Percentiles rank a stretch among this genome's conserved stretches.
Evolutionary conservation across 2,888 invertebrate species (phyloP).

Genomic region (Nomada hirtipes): DNA sequence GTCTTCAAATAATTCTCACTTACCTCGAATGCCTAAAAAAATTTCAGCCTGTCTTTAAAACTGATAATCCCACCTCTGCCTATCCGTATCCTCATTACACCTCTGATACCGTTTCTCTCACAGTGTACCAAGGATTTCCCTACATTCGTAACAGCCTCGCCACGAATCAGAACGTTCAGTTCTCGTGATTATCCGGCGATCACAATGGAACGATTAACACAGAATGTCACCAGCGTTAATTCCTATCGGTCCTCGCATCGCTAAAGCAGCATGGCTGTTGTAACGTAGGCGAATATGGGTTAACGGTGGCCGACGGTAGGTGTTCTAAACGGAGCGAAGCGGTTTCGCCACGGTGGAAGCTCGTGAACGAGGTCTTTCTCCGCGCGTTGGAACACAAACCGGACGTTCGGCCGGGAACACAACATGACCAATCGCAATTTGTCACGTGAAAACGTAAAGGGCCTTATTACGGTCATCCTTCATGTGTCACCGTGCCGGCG

Average conservation of each 20-base stretch:
- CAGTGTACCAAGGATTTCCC: constrained; percentile 18
- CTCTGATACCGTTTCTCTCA: background rate
- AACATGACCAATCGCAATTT: constrained; percentile 69
- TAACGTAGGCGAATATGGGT: constrained; percentile 56
- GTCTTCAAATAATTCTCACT: too few relatives aligned
- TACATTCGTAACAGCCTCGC: constrained; percentile 26
- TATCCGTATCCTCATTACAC: too few relatives aligned
- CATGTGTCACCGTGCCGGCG: constrained; percentile 64
- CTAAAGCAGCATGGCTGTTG: constrained; percentile 12
- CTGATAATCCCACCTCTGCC: too few relatives aligned
- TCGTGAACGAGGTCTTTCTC: constrained; percentile 34
- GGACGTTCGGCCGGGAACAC: constrained; percentile 43
- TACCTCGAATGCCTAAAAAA: too few relatives aligned
- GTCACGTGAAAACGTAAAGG: constrained; percentile 71
- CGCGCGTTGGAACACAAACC: constrained; percentile 27
- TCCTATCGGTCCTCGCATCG: constrained; percentile 47
- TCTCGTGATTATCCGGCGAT: constrained; percentile 1
- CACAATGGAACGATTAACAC: constrained; percentile 55
- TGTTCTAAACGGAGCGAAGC: constrained; percentile 41
- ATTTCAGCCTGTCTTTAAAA: too few relatives aligned
- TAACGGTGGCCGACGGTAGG: constrained; percentile 40
- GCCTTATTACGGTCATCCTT: constrained; percentile 70
- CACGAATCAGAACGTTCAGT: constrained; percentile 15
- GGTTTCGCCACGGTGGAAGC: constrained; percentile 55
- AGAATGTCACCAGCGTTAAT: constrained; percentile 37